Conservation (phyloP, 1,140 invertebrate genomes). For the Formica selysi region DNA sequence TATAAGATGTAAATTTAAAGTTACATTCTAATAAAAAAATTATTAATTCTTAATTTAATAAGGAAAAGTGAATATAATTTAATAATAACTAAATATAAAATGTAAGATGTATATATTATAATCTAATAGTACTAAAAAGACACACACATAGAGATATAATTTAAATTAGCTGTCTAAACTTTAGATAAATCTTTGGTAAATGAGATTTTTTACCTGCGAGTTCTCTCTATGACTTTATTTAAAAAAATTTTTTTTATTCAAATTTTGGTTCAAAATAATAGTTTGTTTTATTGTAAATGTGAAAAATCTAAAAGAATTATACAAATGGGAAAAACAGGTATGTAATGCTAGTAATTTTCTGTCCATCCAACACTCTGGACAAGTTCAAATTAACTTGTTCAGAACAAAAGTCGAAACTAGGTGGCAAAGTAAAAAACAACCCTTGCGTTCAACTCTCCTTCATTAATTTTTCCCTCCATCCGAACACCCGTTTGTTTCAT, state of each 20-base stretch:
- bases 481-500: neutral
- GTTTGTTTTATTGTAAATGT: neutral
- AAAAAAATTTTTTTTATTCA: neutral
- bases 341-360: constrained; percentile 19
- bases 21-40: neutral
- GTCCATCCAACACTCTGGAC: neutral
- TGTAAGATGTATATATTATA: too few relatives aligned
- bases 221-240: neutral
- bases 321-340: neutral
- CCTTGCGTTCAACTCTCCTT: neutral
- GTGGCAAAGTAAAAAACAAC: too few relatives aligned
- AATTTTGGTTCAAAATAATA: neutral
- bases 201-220: neutral
- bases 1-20: neutral
- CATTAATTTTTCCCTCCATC: neutral
- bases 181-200: neutral
- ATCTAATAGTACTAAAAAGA: neutral
- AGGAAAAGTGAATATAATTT: neutral
- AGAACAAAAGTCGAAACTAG: neutral
- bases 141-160: neutral
- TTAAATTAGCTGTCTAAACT: neutral
- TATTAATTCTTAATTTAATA: neutral
- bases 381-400: neutral
- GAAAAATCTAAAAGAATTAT: too few relatives aligned
- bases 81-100: neutral